Base-by-base conservation (phyloP, 1,140 invertebrate species). In the Trichomalopsis sarcophagae region DNA sequence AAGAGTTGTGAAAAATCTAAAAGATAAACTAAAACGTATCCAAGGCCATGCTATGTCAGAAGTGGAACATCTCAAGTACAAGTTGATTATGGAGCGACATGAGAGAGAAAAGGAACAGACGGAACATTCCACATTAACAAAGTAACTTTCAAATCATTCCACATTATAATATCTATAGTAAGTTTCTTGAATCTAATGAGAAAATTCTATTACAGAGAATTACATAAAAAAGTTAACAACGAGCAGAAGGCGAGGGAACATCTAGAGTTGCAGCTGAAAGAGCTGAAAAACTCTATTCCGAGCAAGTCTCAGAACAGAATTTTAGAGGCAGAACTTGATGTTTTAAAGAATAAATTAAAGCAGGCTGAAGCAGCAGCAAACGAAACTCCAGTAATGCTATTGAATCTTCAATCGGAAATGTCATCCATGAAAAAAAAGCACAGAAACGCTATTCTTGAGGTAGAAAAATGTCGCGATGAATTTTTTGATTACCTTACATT, bases 61-160 rank as follows among this genome's bases (percentile, higher is more conserved):
- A 89, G 90, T 96, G 2, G 95, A 95, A 86, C 95, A 96, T 89
- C 88, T 96, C 0, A 96, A 96, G 89, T 95, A 96, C 68, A 96
- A 96, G 91, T 94, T 96, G 88, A 95, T 95, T 10, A 94, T 95
- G 88, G 96, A 97, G 89, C 95, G 96, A 66, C 95, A 96, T 88
- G 96, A 97, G 87, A 93, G 96, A 82, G 96, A 97, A 89, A 96
- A 96, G 88, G 96, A 97, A 90, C 96, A 96, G 84, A 94, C 94
- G 82, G 95, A 97, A 90, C 95, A 97, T 93, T 94, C 94, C 74
- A 93, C 96, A 9, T 96, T 96, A 94, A 93, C 95, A 71, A 94
- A 93, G 94, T 94, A 66, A 47, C 40, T 82, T 77, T 74, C 0
- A 33, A 13, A 69, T 36, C 73, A 44, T 81, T 66, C 73, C 17